These are phyloP conservation scores for Caenorhabditis sinica DNA, from an alignment of 2,888 invertebrate genomes.

Conservation along the genomic window DNA sequence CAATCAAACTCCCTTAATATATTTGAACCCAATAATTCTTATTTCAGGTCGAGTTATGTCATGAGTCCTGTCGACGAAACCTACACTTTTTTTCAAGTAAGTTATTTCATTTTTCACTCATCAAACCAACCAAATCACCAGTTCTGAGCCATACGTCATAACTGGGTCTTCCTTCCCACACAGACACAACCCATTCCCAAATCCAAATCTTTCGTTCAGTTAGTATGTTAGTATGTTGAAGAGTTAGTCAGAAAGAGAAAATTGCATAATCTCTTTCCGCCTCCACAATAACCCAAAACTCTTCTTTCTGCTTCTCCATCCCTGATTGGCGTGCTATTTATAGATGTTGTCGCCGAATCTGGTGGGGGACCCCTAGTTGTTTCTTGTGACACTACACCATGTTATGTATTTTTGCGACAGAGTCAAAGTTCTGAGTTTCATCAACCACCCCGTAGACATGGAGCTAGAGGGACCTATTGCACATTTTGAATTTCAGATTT, in stretches of 20 bases:
- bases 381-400: conserved; percentile 24
- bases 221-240: conserved; percentile 39
- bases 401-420: conserved; percentile 12
- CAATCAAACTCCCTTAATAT: not conserved
- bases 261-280: conserved; percentile 65
- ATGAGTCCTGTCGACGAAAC: conserved; percentile 71
- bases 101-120: conserved; percentile 27
- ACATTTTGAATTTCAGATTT: conserved; percentile 2
- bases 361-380: conserved; percentile 13
- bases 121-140: not conserved
- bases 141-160: conserved; percentile 24
- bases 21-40: not conserved
- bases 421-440: conserved; percentile 13
- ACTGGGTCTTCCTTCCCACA: conserved; percentile 26
- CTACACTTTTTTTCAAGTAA: conserved; percentile 72
- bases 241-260: conserved; percentile 25
- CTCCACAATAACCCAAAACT: conserved; percentile 52
- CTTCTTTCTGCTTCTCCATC: not conserved
- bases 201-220: conserved; percentile 36
- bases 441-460: not conserved
- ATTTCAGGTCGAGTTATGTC: conserved; percentile 75
- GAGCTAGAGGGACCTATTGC: no score
- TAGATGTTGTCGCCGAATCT: conserved; percentile 46
- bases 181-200: conserved; percentile 1
- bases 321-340: conserved; percentile 60